These are phyloP conservation scores for Pseudopodoces humilis DNA, from an alignment of 2,113 vertebrate genomes.

Conservation along the genomic window DNA sequence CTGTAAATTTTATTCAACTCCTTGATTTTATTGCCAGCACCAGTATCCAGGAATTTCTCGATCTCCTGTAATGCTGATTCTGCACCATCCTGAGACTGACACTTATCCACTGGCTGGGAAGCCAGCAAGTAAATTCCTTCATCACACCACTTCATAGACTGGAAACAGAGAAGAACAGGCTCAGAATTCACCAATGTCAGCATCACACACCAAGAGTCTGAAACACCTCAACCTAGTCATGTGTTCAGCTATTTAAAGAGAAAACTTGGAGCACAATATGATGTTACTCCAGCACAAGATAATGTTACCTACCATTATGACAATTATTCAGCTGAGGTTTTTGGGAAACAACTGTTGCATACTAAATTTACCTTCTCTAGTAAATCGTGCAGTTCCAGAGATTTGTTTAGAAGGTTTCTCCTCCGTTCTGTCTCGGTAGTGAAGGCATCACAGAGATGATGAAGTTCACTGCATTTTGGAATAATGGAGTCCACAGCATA, in stretches of 20 bases:
- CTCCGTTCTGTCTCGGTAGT: conserved; percentile 61
- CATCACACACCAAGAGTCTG: background rate
- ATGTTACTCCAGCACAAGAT: background rate
- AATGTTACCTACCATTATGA: background rate
- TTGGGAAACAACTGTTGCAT: background rate
- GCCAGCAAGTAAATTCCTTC: conserved; percentile 95
- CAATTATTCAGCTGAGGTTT: background rate
- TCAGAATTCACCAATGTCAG: background rate
- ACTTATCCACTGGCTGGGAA: conserved; percentile 94
- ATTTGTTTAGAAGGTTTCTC: conserved; percentile 81
- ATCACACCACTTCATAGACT: conserved; percentile 93
- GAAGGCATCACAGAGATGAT: conserved; percentile 75
- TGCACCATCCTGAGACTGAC: conserved; percentile 95
- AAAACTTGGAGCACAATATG: background rate
- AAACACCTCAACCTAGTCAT: background rate
- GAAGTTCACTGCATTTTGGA: conserved; percentile 91
- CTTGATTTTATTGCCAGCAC: conserved; percentile 80
- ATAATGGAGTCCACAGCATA: conserved; percentile 94
- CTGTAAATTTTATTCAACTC: conserved; percentile 80
- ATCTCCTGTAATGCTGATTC: conserved; percentile 93
- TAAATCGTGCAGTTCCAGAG: conserved; percentile 85
- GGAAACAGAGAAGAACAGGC: background rate
- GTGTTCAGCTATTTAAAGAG: background rate
- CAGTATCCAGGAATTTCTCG: conserved; percentile 88
- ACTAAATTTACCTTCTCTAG: conserved; percentile 84